phyloP scores from a whole-genome alignment of 2,888 invertebrate genomes.

The Empis stercorea region DNA sequence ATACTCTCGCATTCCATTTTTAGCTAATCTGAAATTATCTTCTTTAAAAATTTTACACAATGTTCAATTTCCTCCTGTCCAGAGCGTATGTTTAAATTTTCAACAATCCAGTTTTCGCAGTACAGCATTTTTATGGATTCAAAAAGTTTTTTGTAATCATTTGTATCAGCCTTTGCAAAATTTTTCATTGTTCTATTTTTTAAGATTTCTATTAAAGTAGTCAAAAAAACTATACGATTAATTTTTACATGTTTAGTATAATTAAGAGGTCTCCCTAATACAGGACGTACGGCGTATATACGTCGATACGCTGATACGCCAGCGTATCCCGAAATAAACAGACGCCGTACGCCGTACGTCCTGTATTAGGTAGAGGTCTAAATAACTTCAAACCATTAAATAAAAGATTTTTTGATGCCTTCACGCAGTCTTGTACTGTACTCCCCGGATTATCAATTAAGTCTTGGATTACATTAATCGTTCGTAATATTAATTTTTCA shows the following conservation, averaged over 20 bases:
- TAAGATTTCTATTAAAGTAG: not conserved
- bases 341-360: too few relatives aligned
- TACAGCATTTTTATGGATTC: not conserved
- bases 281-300: too few relatives aligned
- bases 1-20: not conserved
- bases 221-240: not conserved
- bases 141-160: not conserved
- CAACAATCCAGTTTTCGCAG: not conserved
- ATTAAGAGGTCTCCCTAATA: too few relatives aligned
- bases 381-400: not conserved
- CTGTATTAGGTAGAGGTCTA: too few relatives aligned
- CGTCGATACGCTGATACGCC: too few relatives aligned
- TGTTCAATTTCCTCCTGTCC: not conserved
- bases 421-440: not conserved
- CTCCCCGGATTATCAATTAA: not conserved
- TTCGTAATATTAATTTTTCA: not conserved
- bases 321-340: too few relatives aligned
- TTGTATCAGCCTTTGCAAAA: not conserved
- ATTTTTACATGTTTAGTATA: not conserved
- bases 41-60: not conserved
- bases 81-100: not conserved
- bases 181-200: not conserved
- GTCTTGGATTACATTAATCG: not conserved
- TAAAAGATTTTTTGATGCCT: not conserved
- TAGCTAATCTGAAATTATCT: not conserved